phyloP scores from a whole-genome alignment of 2,797 vertebrate genomes.

The Cuculus canorus region DNA sequence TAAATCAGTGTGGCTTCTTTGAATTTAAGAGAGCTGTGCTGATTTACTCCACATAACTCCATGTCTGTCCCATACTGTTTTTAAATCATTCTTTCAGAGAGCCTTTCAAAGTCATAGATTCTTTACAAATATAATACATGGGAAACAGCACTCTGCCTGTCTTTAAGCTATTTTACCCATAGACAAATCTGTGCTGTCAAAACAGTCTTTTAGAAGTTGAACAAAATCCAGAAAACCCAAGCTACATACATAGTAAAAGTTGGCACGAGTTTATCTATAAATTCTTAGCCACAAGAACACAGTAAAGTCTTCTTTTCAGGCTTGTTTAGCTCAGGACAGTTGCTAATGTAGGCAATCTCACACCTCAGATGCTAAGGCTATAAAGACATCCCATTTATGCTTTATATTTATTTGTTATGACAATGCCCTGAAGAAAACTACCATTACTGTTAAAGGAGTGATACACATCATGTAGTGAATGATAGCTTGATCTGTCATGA shows the following conservation, averaged over 20 bases:
- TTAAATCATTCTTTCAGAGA: not conserved
- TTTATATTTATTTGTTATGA: constrained; percentile 70
- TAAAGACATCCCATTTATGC: constrained; percentile 53
- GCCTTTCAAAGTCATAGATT: not conserved
- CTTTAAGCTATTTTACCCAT: constrained; percentile 45
- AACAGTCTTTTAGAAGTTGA: constrained; percentile 74
- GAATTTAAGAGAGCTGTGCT: constrained; percentile 22
- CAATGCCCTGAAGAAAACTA: constrained; percentile 65
- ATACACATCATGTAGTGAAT: not conserved
- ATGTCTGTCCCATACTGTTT: not conserved
- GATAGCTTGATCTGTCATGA: constrained; percentile 54
- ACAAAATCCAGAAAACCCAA: constrained; percentile 51
- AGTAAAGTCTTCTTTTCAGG: constrained; percentile 30
- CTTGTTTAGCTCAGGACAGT: constrained; percentile 55
- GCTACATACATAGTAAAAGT: not conserved
- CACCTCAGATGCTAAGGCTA: constrained; percentile 53
- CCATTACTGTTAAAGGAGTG: constrained; percentile 50
- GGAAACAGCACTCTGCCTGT: constrained; percentile 17
- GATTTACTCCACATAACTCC: not conserved
- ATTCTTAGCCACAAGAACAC: constrained; percentile 33
- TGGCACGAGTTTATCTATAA: constrained; percentile 56
- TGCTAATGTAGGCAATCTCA: constrained; percentile 52
- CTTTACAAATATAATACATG: constrained; percentile 27
- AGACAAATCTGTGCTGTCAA: constrained; percentile 67
- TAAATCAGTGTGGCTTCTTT: constrained; percentile 45